phyloP scores from a whole-genome alignment of 2,888 invertebrate species.

The Rhamphomyia laevipes region DNA sequence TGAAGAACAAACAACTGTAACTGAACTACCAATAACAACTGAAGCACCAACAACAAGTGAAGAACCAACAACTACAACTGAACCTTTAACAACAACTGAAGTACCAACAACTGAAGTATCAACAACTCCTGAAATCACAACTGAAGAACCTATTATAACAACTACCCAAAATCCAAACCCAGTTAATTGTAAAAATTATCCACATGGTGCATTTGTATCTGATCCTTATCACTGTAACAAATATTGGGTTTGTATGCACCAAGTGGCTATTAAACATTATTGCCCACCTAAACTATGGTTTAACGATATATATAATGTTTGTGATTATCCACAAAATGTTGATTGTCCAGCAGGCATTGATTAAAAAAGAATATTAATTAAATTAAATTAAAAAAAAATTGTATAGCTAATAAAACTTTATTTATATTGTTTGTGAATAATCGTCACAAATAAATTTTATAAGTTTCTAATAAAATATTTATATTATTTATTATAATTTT shows the following conservation, averaged over 20 bases:
- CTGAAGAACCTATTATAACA: not conserved
- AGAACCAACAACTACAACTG: not conserved
- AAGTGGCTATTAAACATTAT: slow-evolving; percentile 6
- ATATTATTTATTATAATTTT: too few species aligned
- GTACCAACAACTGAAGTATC: not conserved
- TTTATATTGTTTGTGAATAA: too few species aligned
- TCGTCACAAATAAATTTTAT: too few species aligned
- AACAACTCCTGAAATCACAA: not conserved
- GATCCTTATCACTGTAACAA: slow-evolving; percentile 9
- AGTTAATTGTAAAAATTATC: slow-evolving; percentile 4
- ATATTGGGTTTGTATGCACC: slow-evolving; percentile 11
- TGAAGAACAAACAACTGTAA: not conserved
- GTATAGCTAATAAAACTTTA: too few species aligned
- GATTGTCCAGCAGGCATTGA: slow-evolving; percentile 12
- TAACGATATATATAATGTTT: slow-evolving; percentile 8
- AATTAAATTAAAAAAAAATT: too few species aligned
- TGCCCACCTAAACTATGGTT: slow-evolving; percentile 13
- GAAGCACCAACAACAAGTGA: not conserved
- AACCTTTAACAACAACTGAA: not conserved
- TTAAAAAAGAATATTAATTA: slow-evolving; percentile 1
- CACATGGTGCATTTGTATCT: slow-evolving; percentile 9
- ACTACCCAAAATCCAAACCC: not conserved
- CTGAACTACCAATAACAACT: not conserved
- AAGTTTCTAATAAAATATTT: too few species aligned
- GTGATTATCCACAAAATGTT: slow-evolving; percentile 10